A percentile compares a stretch with the other conserved stretches of the same genome.
These are phyloP conservation scores for Eonycteris spelaea DNA, from an alignment of 2,113 vertebrate species.

Conservation along the genomic window DNA sequence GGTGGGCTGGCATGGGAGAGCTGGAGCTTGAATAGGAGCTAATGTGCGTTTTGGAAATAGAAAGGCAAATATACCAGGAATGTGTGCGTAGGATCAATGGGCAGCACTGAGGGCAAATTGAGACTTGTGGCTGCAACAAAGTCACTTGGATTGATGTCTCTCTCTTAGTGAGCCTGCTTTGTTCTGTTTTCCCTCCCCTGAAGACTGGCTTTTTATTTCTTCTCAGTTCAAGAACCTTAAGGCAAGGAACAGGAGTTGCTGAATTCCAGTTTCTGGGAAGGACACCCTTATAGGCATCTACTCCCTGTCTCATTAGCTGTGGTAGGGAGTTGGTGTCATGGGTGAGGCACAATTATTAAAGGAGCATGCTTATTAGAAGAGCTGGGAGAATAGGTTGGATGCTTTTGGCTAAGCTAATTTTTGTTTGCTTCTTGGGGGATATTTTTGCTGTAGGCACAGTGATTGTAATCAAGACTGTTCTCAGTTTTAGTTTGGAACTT, in stretches of 20 bases:
- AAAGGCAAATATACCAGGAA: background rate
- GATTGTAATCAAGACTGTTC: background rate
- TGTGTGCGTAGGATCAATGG: too few relatives aligned
- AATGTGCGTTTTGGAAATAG: background rate
- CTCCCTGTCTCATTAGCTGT: background rate
- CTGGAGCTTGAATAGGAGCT: background rate
- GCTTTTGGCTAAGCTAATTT: background rate
- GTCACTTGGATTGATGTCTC: background rate
- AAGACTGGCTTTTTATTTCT: background rate
- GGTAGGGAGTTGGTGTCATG: background rate
- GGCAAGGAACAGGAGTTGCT: background rate
- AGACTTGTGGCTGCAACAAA: background rate
- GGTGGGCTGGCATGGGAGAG: rapidly evolving
- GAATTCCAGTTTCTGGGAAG: background rate
- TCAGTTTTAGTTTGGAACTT: background rate
- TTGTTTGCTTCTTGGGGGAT: background rate
- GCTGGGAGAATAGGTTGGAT: background rate
- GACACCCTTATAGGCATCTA: background rate
- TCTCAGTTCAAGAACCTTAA: background rate
- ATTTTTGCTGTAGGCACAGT: background rate
- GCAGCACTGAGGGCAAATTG: background rate
- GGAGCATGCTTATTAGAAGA: background rate
- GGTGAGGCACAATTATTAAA: background rate
- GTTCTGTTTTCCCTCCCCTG: background rate
- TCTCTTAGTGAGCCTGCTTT: background rate